phyloP scores from a whole-genome alignment of 1,140 invertebrate genomes.

The Oedothorax gibbosus region DNA sequence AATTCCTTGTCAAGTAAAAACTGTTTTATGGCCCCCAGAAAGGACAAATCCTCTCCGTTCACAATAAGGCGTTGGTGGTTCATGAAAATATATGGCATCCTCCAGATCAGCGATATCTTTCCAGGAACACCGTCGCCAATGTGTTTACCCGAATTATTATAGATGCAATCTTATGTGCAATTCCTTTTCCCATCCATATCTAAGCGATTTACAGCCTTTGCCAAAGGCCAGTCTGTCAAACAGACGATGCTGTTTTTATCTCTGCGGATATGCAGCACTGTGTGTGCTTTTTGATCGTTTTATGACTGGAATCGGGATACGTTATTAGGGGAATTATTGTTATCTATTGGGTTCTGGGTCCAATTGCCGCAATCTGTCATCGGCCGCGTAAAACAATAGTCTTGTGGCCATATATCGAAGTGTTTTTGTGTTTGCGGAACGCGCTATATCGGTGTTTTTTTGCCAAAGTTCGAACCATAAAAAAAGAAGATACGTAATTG shows the following conservation, averaged over 20 bases:
- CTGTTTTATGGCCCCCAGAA: too few relatives aligned
- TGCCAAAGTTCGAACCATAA: constrained; percentile 30
- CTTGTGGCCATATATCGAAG: constrained; percentile 36
- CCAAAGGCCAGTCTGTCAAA: constrained; percentile 60
- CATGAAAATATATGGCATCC: too few relatives aligned
- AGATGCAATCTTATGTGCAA: constrained; percentile 18
- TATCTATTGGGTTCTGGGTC: constrained; percentile 54
- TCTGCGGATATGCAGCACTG: constrained; percentile 43
- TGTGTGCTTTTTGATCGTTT: constrained; percentile 59
- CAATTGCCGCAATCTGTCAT: constrained; percentile 57
- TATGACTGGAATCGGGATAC: constrained; percentile 35
- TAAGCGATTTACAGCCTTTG: constrained; percentile 44
- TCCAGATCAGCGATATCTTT: constrained; percentile 23
- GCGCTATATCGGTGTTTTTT: constrained; percentile 25
- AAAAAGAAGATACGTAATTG: constrained; percentile 41
- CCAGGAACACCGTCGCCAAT: constrained; percentile 38
- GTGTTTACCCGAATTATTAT: constrained; percentile 53
- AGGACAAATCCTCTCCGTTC: too few relatives aligned
- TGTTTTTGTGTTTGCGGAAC: constrained; percentile 21
- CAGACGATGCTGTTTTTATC: constrained; percentile 49
- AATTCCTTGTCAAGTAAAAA: too few relatives aligned
- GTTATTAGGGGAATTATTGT: constrained; percentile 59
- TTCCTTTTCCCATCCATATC: constrained; percentile 42
- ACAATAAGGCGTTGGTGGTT: too few relatives aligned
- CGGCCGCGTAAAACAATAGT: constrained; percentile 37